Base-by-base conservation (phyloP, 2,888 invertebrate genomes). In the Heliconius aoede region DNA sequence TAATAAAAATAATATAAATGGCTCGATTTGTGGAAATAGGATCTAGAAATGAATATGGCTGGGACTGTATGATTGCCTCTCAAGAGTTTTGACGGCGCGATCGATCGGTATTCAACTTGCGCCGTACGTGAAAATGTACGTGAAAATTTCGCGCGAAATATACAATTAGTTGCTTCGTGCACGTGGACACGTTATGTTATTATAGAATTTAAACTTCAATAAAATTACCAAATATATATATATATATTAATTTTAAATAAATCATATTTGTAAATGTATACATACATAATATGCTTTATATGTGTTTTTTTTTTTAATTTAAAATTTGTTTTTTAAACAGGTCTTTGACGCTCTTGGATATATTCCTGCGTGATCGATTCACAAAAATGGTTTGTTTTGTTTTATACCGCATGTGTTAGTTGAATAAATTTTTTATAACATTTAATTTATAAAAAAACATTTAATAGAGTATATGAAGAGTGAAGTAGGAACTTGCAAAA, bases 71-170 rank as follows among this genome's bases (percentile, higher is more conserved):
- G 58, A 71, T 58, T 36, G 64, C 28, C 26, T 55, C 62, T 74
- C 64, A 73, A 69, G 60, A 72, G 78, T 51, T 71, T 80, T 84
- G 83, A 83, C 82, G 82, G 80, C 68, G 62, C 81, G 83, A 90
- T 90, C 88, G 91, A 90, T 90, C 83, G 78, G 75, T 32, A 68
- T 74, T 62, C 82, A 85, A 82, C 90, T 88, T 89, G 90, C 90
- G 90, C 89, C 80, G 74, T 87, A 81, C 82, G 81, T 73, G n/a
- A n/a, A n/a, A n/a, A n/a, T n/a, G 65, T 65, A 65, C 55, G 68
- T 40, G 72, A 74, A 62, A 80, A 78, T 85, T 87, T 86, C 86
- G 86, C 89, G 88, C 87, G 85, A 81, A 87, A 87, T 85, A 77
- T 80, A 60, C 74, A 51, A 72, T 65, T 55, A 71, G 24, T 58